phyloP scores from a whole-genome alignment of 35 echinoderm and acorn worm genomes.

The Chiridota heheva region DNA sequence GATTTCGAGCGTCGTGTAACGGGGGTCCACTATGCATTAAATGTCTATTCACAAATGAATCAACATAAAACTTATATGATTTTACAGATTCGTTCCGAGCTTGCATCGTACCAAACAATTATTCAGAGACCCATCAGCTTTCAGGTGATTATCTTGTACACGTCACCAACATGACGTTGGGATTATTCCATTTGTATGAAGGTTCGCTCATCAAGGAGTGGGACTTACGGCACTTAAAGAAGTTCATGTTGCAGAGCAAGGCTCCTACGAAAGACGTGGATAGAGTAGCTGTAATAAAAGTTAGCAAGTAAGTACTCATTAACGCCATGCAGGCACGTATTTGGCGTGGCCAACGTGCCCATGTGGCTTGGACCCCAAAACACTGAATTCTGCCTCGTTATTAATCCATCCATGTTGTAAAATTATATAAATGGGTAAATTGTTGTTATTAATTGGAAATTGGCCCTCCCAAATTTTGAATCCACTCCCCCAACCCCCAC shows the following conservation, averaged over 20 bases:
- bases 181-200: conserved; percentile 46
- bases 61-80: too few species aligned
- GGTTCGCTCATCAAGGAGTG: conserved; percentile 62
- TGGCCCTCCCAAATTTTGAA: neutral
- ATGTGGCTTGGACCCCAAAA: too few species aligned
- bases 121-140: conserved; percentile 60
- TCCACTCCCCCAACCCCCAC: neutral
- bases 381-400: neutral
- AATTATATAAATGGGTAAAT: neutral
- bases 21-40: too few species aligned
- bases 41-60: too few species aligned
- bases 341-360: neutral
- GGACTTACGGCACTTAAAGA: conserved; percentile 78
- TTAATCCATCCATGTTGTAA: neutral
- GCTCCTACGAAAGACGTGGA: conserved; percentile 64
- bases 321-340: too few species aligned
- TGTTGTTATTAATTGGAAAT: neutral
- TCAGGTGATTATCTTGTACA: conserved; percentile 55
- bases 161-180: conserved; percentile 42
- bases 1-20: too few species aligned
- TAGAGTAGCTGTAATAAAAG: conserved; percentile 54
- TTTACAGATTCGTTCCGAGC: conserved; percentile 56
- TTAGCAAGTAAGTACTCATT: conserved; percentile 67
- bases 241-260: conserved; percentile 68
- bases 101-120: conserved; percentile 77